Evolutionary conservation across 2,113 vertebrate genomes (phyloP), one percentile per base, ranked within the genome.

Genomic region (Dromiciops gliroides): DNA sequence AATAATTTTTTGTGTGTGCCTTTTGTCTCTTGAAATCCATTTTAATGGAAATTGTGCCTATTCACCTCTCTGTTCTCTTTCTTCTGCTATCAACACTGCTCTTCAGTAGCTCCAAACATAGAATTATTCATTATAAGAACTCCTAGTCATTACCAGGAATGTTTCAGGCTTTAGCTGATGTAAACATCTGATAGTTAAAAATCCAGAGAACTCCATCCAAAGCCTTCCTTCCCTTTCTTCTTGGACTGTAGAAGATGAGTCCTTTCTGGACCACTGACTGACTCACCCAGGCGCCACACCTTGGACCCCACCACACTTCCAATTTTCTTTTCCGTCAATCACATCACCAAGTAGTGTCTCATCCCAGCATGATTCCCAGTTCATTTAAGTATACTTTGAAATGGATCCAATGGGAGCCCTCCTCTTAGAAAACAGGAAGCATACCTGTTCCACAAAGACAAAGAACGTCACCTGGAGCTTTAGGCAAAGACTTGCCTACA

Each of bases 21-120:
- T 98, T 98, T 97, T 98, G 98, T 95, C 97, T 97, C 97, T 96
- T 95, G 93, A 91, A 93, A 96, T 97, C 90, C 94, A 96, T 94
- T 98, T 97, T 95, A 96, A 96, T 53, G 97, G 96, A 98, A 97
- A 96, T 96, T 95, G 95, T 97, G 97, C 96, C 97, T 98, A 97
- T 96, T 97, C 95, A 1, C 96, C 96, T 96, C 51, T 96, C 83
- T 26, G 23, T 49, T 97, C 56, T 44, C 92, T 97, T 97, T 97
- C 90, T 96, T 96, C 90, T 93, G 92, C 90, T 92, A 95, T 92
- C 37, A 48, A 94, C 90, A 93, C 51, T 0, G 0, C 48, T 97
- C 94, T 96, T 97, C 94, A 97, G 97, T 93, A 96, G 97, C 51
- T 97, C 26, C 95, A 96, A 92, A 9, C 8, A 90, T 0, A 83